Percentiles rank a stretch among this genome's conserved stretches.
phyloP scores from a whole-genome alignment of 2,113 vertebrate genomes.

The Psittacula cyanocephala region DNA sequence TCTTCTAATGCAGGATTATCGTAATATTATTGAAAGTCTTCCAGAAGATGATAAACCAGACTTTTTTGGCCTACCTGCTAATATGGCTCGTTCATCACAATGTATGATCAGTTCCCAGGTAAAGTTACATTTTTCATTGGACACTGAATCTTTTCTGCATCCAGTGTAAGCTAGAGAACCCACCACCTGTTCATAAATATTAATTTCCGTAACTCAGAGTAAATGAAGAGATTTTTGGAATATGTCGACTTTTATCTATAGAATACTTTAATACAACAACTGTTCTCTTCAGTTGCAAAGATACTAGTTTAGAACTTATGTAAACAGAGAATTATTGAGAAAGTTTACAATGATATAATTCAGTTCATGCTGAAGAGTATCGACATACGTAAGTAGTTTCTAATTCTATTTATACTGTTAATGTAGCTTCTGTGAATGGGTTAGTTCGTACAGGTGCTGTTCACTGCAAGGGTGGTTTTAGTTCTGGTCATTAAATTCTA shows the following conservation, averaged over 20 bases:
- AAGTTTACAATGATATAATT: not conserved
- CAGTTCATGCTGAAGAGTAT: not conserved
- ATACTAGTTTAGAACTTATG: not conserved
- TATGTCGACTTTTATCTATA: not conserved
- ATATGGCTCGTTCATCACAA: slow-evolving; percentile 93
- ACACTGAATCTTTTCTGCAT: not conserved
- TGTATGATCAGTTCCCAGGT: slow-evolving; percentile 93
- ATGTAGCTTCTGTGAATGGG: not conserved
- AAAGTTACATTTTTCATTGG: not conserved
- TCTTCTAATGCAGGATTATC: slow-evolving; percentile 83
- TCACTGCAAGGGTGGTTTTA: not conserved
- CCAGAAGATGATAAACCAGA: slow-evolving; percentile 94
- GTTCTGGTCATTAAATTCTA: not conserved
- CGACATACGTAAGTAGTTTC: not conserved
- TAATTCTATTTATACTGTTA: not conserved
- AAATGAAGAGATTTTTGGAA: not conserved
- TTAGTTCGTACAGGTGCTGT: not conserved
- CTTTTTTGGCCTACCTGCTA: slow-evolving; percentile 95
- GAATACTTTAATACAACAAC: not conserved
- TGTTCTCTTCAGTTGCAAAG: not conserved
- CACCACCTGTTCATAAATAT: not conserved
- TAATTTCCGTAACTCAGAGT: not conserved
- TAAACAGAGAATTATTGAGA: not conserved
- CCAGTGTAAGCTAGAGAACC: not conserved
- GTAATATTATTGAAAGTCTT: slow-evolving; percentile 86